phyloP scores from a whole-genome alignment of 2,888 invertebrate species.

The Flexamia atlantica region DNA sequence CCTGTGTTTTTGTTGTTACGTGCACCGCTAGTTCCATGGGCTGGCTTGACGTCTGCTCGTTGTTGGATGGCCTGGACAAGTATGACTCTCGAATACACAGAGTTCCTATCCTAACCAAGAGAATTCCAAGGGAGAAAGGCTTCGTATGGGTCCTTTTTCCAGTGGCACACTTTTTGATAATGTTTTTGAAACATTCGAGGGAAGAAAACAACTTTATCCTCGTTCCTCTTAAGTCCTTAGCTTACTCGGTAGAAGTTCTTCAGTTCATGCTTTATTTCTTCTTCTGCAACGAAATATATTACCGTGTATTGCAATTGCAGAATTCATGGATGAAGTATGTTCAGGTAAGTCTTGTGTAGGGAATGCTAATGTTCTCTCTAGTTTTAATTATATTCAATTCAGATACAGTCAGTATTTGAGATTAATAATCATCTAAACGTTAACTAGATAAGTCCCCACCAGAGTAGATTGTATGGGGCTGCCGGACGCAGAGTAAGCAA shows the following conservation, averaged over 20 bases:
- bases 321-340: conserved; percentile 6
- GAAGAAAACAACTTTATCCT: no score
- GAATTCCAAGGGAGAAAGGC: background rate
- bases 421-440: no score
- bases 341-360: background rate
- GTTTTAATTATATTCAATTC: no score
- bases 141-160: background rate
- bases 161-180: background rate
- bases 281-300: conserved; percentile 36
- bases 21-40: background rate
- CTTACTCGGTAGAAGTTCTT: background rate
- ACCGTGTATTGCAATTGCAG: conserved; percentile 11
- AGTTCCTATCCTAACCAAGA: background rate
- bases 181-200: background rate
- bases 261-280: conserved; percentile 29
- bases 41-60: background rate
- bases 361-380: no score
- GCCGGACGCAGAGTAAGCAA: no score
- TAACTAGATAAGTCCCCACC: no score
- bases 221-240: no score
- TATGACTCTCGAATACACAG: background rate
- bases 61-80: background rate
- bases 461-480: no score
- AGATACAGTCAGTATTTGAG: no score
- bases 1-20: background rate